Evolutionary conservation across 2,113 vertebrate species (phyloP), one percentile per base, ranked within the genome.

Genomic region (Anseranas semipalmata): DNA sequence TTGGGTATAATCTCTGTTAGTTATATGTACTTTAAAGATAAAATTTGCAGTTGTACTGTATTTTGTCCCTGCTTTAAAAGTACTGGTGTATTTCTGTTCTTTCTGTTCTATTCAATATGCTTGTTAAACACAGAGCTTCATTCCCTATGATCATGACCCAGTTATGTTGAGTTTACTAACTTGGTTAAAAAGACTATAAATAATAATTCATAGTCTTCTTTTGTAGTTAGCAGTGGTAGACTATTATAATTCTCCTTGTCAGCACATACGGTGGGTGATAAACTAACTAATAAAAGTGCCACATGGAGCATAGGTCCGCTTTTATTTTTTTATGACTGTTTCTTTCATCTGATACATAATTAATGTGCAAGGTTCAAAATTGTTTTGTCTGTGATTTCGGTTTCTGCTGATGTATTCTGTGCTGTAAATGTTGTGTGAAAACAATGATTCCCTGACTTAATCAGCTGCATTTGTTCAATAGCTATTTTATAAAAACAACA

Each of bases 261-360:
- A 96, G 94, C 72, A 59, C 96, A 97, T 97, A 97, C 90, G 92
- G 96, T 46, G 58, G 68, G 76, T 97, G 94, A 97, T 98, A 97
- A 98, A 98, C 90, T 97, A 93, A 94, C 95, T 92, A 95, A 97
- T 98, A 97, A 98, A 98, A 92, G 74, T 97, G 92, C 67, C 95
- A 89, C 95, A 67, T 85, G 86, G 71, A 97, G 12, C 93, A 96
- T 55, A 94, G 94, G 90, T 95, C 92, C 8, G 43, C 90, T 97
- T 97, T 96, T 92, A 68, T 92, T 96, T 97, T 96, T 96, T 97
- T 96, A 96, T 35, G 32, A 71, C 67, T 83, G 8, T 95, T 97
- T 96, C 81, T 93, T 96, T 96, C 94, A 93, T 96, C 93, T 88
- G 82, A 96, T 94, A 79, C 82, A 95, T 94, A 97, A 98, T 97